Base-by-base conservation (phyloP, 2,888 invertebrate genomes). In the Oconnorella tubifera region DNA sequence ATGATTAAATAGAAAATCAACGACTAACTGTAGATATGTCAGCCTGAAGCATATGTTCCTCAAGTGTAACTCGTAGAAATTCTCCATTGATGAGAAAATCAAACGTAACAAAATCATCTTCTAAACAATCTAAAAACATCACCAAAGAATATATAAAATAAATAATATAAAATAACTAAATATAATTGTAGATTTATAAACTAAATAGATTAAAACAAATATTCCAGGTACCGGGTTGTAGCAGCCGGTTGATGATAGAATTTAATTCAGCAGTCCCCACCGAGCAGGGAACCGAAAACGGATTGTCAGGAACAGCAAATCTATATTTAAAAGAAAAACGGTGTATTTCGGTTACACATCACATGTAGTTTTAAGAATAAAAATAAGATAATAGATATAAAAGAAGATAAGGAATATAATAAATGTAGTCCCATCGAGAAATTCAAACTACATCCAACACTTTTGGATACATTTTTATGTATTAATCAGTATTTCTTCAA, bases 11-110 rank as follows among this genome's bases (percentile, higher is more conserved):
- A 29, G 10, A 23, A 14, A 33, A 19, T 33, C 19, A 10, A 25
- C 4, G 10, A 14, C 53, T 14, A 10, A 53, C 53, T 25, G n/a
- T 25, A n/a, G 25, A 23, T 6, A 53, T 6, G 6, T 53, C 23
- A 10, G 19, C 53, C 25, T 25, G 25, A 10, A 14, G n/a, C 53
- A 14, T 53, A 32, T 92, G 90, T 51, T 81, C 75, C 74, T 91
- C 89, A 48, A 96, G 83, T 0, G 88, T 82, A 1, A 87, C 82
- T 67, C 90, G 86, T 51, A 96, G 81, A 71, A 94, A 87, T 81
- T 94, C 92, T n/a, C 89, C 90, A 71, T 87, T 86, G 61, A 92
- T 87, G 61, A 96, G 83, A 79, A 95, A 95, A 83, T 96, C 95
- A 84, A 96, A 96, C 68, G 90, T 88, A 48, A 88, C 83, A 10